These are phyloP conservation scores for Xiphophorus couchianus DNA, from an alignment of 2,113 vertebrate genomes.

Conservation along the genomic window DNA sequence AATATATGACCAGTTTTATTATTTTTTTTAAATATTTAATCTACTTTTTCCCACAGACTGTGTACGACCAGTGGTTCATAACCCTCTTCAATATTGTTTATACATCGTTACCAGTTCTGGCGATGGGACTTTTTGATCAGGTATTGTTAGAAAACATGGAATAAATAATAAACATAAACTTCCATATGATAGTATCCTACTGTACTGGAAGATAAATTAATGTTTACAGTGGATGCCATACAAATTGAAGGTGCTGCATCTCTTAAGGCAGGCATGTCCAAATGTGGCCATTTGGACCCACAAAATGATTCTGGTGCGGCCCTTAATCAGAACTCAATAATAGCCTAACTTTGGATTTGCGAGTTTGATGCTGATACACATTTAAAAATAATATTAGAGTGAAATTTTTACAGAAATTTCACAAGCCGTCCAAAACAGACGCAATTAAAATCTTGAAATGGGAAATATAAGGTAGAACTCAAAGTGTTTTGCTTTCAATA, in stretches of 20 bases:
- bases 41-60: constrained; percentile 78
- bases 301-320: too few relatives aligned
- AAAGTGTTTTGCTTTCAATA: too few relatives aligned
- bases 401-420: too few relatives aligned
- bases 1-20: not conserved
- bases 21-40: not conserved
- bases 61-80: constrained; percentile 90
- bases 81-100: constrained; percentile 88
- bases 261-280: too few relatives aligned
- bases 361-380: too few relatives aligned
- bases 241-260: not conserved
- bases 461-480: too few relatives aligned
- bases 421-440: too few relatives aligned
- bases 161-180: not conserved
- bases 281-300: too few relatives aligned
- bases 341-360: too few relatives aligned
- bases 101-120: constrained; percentile 86
- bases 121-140: constrained; percentile 89
- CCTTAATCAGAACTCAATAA: too few relatives aligned
- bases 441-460: too few relatives aligned
- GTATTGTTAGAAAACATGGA: constrained; percentile 51
- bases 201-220: not conserved
- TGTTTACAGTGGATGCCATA: not conserved
- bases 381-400: too few relatives aligned
- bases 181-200: not conserved